Conservation (phyloP, 92 coral and sea anemone genomes). For the Umimayanthus kanabou region DNA sequence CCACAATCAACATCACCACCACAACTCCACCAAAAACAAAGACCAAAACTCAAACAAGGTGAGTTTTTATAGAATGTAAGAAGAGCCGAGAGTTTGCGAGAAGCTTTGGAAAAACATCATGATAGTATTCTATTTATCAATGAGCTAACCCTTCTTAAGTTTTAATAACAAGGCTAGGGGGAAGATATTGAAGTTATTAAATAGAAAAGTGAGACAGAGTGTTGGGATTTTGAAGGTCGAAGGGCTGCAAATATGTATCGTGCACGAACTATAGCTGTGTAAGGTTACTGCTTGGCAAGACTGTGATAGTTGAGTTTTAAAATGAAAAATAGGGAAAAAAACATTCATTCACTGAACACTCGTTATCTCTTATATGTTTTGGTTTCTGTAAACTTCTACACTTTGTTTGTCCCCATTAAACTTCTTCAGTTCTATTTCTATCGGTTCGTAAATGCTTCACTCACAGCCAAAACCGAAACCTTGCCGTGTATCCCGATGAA, state of each 20-base stretch:
- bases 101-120: background rate
- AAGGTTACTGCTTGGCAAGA: too few relatives aligned
- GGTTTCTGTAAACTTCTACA: background rate
- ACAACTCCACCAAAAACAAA: conserved; percentile 27
- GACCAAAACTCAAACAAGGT: conserved; percentile 23
- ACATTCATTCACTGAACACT: background rate
- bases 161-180: background rate
- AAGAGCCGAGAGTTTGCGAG: background rate
- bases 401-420: background rate
- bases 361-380: background rate
- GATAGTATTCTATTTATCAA: background rate
- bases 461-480: background rate
- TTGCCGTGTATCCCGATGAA: background rate
- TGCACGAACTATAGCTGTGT: too few relatives aligned
- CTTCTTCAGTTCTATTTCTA: background rate
- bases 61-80: background rate
- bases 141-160: background rate
- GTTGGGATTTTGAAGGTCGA: too few relatives aligned
- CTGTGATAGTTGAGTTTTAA: background rate
- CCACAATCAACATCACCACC: conserved; percentile 38
- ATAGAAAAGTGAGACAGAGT: too few relatives aligned
- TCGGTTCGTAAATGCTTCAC: background rate
- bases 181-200: background rate
- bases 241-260: too few relatives aligned
- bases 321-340: too few relatives aligned